Percentiles rank a stretch among this genome's conserved stretches.
These are phyloP conservation scores for Saccopteryx bilineata DNA, from an alignment of 2,113 vertebrate genomes.

Conservation along the genomic window DNA sequence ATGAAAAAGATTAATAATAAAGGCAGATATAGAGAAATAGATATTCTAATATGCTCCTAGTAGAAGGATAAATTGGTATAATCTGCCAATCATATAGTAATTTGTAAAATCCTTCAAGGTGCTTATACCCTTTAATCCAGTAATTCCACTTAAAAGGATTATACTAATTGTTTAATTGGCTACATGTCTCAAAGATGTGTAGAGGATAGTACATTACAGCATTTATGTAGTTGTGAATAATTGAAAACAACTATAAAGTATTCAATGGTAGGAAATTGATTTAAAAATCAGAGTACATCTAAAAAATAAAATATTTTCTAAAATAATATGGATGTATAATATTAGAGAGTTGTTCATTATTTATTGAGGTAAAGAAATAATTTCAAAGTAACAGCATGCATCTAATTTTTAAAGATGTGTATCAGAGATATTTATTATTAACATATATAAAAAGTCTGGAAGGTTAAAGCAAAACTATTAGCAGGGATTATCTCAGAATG, in stretches of 20 bases:
- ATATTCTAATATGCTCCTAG: background rate
- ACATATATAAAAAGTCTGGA: background rate
- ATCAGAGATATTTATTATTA: background rate
- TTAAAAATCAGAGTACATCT: background rate
- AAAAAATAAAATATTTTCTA: slow-evolving; percentile 6
- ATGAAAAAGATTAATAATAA: background rate
- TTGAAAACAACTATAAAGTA: slow-evolving; percentile 19
- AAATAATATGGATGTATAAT: background rate
- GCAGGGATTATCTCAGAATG: background rate
- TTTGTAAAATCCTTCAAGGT: background rate
- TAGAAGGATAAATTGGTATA: background rate
- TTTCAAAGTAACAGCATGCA: slow-evolving; percentile 3
- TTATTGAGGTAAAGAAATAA: slow-evolving; percentile 1
- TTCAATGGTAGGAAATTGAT: background rate
- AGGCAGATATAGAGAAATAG: background rate
- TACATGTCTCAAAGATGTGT: background rate
- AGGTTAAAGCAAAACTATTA: slow-evolving; percentile 16
- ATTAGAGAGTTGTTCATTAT: background rate
- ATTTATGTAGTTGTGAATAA: background rate
- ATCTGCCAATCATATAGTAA: background rate
- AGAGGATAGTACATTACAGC: background rate
- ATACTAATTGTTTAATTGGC: background rate
- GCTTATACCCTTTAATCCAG: background rate
- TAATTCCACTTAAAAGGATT: background rate
- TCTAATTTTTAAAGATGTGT: slow-evolving; percentile 17